A percentile compares a stretch with the other conserved stretches of the same genome.
Evolutionary conservation across 1,140 invertebrate genomes (phyloP).

Genomic region (Sminthurinus signatus): DNA sequence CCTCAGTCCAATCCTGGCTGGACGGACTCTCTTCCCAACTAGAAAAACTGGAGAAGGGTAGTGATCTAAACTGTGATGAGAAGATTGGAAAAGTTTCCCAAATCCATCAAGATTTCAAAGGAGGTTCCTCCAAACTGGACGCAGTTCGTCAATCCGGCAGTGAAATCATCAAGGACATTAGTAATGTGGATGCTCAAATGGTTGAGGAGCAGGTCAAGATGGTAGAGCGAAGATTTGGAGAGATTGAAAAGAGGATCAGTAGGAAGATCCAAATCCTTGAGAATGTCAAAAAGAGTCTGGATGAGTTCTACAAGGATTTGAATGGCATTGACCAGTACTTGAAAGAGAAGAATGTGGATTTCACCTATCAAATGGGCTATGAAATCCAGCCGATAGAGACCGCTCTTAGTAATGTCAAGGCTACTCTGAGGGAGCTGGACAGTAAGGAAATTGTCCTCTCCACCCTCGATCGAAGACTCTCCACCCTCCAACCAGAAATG

Average conservation of each 20-base stretch:
- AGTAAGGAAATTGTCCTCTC: constrained; percentile 73
- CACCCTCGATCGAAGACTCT: constrained; percentile 70
- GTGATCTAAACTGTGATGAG: constrained; percentile 69
- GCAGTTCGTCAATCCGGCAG: constrained; percentile 47
- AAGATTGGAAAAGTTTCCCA: constrained; percentile 66
- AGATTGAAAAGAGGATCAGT: constrained; percentile 73
- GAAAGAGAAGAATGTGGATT: not conserved
- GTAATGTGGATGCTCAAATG: constrained; percentile 79
- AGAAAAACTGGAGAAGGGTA: constrained; percentile 72
- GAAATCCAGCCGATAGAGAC: constrained; percentile 31
- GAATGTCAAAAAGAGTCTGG: constrained; percentile 69
- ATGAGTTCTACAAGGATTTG: constrained; percentile 42
- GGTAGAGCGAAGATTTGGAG: constrained; percentile 70
- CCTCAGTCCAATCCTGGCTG: constrained; percentile 68
- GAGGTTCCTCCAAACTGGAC: constrained; percentile 39
- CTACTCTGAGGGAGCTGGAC: constrained; percentile 67
- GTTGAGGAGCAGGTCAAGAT: constrained; percentile 81
- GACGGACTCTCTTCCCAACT: constrained; percentile 69
- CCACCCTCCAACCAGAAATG: constrained; percentile 75
- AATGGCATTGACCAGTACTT: constrained; percentile 16
- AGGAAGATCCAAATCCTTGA: constrained; percentile 71
- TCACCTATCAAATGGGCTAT: constrained; percentile 22
- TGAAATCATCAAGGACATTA: constrained; percentile 68
- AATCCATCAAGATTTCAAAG: constrained; percentile 59
- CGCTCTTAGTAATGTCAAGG: constrained; percentile 8